Base-by-base conservation (phyloP, 1,140 invertebrate species). In the Drosophila repletoides region DNA sequence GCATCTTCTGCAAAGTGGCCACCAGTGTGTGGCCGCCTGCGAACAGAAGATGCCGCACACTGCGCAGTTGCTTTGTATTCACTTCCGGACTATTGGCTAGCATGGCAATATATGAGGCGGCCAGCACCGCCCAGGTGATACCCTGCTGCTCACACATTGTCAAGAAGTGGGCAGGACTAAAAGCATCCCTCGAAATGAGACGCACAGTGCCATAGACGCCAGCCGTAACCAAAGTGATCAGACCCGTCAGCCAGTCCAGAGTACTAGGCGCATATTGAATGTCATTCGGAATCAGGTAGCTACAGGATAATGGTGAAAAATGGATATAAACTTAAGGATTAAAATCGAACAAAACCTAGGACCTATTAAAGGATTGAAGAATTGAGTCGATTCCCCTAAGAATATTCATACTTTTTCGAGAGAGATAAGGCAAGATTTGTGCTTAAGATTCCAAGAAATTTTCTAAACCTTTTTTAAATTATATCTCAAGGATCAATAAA, bases 261-360 rank as follows among this genome's bases (percentile, higher is more conserved):
- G 89, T 88, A 36, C 84, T 88, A 19, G 89, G 88, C 9, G 88
- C 81, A 22, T 87, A 80, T 33, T 88, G 64, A 1, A 88, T 64
- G 36, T 90, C 88, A 33, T 88, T 53, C 6, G 58, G 19, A 0
- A 41, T 80, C 0, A 90, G 49, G 21, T 88, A 88, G 9, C 88
- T 89, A 1, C 0, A 33, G 5, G 31, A 14, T 2, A 17, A 34
- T 31, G 28, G 19, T 9, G 6, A 3, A 53, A 9, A n/a, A 7
- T 19, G n/a, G n/a, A n/a, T n/a, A n/a, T n/a, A n/a, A n/a, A n/a
- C n/a, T n/a, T n/a, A n/a, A n/a, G n/a, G n/a, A n/a, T n/a, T n/a
- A n/a, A n/a, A n/a, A n/a, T n/a, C n/a, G n/a, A n/a, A n/a, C n/a
- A n/a, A n/a, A n/a, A n/a, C n/a, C n/a, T n/a, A n/a, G n/a, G n/a